Conservation (phyloP, 1,140 invertebrate species). For the Trinorchestia longiramus region DNA sequence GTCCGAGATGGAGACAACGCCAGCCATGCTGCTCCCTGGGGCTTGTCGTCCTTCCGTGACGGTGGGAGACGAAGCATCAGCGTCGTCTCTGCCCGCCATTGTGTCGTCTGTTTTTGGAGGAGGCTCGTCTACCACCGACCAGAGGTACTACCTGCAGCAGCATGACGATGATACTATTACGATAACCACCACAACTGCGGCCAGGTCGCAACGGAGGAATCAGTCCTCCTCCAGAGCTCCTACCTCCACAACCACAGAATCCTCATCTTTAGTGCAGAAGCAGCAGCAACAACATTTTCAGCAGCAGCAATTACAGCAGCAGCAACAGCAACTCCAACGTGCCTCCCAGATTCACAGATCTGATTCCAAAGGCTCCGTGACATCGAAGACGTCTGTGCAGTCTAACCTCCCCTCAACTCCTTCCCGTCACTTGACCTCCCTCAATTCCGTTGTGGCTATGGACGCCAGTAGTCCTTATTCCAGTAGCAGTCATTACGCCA, state of each 20-base stretch:
- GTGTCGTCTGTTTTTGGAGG: not conserved
- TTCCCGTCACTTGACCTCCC: not conserved
- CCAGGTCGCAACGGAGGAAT: not conserved
- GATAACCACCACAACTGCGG: not conserved
- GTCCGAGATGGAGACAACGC: not conserved
- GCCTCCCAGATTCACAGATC: not conserved
- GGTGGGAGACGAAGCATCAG: not conserved
- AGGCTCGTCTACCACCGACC: not conserved
- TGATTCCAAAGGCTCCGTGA: not conserved
- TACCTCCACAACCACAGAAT: not conserved
- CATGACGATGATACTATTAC: not conserved
- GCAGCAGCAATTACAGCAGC: not conserved
- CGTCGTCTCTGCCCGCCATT: not conserved
- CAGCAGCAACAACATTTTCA: not conserved
- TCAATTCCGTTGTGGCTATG: constrained; percentile 5
- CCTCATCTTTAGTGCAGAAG: not conserved
- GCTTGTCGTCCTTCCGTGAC: not conserved
- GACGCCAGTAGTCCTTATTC: not conserved
- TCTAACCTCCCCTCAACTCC: not conserved
- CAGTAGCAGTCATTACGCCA: not conserved
- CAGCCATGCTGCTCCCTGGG: not conserved
- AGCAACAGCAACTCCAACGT: not conserved
- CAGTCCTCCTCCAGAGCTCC: not conserved
- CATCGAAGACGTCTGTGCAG: not conserved
- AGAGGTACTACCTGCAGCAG: not conserved